Evolutionary conservation across 2,888 invertebrate species (phyloP).

Genomic region (Tuta absoluta): DNA sequence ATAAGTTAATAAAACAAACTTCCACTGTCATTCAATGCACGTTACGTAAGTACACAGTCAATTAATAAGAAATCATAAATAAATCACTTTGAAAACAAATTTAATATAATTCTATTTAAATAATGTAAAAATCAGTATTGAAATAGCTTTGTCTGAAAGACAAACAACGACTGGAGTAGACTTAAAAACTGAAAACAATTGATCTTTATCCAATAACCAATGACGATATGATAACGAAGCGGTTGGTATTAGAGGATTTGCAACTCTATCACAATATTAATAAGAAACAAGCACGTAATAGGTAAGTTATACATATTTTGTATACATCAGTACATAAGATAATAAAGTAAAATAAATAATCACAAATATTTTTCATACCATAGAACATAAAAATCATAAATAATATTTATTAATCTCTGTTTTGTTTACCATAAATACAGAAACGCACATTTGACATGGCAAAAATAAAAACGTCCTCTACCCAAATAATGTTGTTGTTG

Average conservation of each 20-base stretch:
- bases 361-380: too few relatives aligned
- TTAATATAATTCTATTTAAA: background rate
- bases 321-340: background rate
- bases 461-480: too few relatives aligned
- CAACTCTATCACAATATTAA: slow-evolving; percentile 4
- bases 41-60: background rate
- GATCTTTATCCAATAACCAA: slow-evolving; percentile 16
- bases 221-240: background rate
- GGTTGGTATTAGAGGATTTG: background rate
- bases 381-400: too few relatives aligned
- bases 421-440: too few relatives aligned
- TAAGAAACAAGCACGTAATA: background rate
- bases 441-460: too few relatives aligned
- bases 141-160: background rate
- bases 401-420: too few relatives aligned
- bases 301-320: background rate
- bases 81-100: slow-evolving; percentile 9
- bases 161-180: slow-evolving; percentile 10
- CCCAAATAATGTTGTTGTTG: too few relatives aligned
- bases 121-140: background rate
- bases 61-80: background rate
- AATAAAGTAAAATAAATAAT: too few relatives aligned
- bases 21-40: background rate
- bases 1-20: background rate
- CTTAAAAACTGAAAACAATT: slow-evolving; percentile 7